Conservation (phyloP, 2,113 vertebrate species). For the Dolichotis patagonum region DNA sequence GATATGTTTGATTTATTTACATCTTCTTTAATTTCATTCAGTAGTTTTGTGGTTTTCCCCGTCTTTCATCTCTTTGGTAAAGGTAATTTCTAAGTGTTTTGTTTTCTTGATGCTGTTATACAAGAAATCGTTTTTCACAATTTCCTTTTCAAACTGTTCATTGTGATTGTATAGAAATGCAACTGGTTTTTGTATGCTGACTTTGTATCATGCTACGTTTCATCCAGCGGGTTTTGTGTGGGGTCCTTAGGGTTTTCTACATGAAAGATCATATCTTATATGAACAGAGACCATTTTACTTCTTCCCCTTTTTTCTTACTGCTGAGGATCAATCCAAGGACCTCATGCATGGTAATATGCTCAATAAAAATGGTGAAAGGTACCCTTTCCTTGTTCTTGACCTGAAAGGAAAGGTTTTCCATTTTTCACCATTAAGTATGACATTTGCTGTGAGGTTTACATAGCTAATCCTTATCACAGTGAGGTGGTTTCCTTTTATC, state of each 20-base stretch:
- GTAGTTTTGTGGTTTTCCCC: background rate
- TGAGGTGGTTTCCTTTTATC: background rate
- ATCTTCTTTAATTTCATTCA: background rate
- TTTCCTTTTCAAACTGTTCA: background rate
- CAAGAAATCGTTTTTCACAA: background rate
- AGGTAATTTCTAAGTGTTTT: background rate
- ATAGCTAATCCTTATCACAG: background rate
- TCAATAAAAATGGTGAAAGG: background rate
- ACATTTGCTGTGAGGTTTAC: background rate
- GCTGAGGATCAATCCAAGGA: background rate
- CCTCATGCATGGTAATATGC: background rate
- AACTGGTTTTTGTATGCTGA: background rate
- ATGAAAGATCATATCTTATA: background rate
- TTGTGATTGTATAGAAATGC: background rate
- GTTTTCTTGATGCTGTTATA: background rate
- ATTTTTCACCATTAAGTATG: background rate
- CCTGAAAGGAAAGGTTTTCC: background rate
- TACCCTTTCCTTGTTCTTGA: background rate
- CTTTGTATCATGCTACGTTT: background rate
- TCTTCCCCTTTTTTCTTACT: background rate
- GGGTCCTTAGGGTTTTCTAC: background rate
- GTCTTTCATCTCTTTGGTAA: background rate
- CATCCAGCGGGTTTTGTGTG: background rate
- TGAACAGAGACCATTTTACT: background rate
- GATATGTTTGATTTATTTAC: background rate